Evolutionary conservation across 2,113 vertebrate species (phyloP).

Genomic region (Emydura subglobosa): DNA sequence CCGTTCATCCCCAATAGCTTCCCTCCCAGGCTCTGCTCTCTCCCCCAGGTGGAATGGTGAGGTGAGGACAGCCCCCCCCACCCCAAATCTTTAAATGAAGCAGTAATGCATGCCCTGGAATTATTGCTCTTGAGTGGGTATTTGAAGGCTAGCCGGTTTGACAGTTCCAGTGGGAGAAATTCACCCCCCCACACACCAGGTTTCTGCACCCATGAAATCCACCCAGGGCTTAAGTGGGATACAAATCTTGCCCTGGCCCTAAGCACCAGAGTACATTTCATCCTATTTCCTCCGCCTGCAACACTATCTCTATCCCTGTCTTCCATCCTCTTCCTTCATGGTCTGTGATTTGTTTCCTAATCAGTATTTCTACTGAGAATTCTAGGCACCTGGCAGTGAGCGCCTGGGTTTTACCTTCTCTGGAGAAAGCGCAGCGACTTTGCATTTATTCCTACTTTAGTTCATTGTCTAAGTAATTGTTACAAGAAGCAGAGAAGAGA

Average conservation of each 20-base stretch:
- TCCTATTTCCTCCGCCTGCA: neutral
- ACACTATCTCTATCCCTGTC: neutral
- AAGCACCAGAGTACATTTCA: accelerated
- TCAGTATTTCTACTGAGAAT: neutral
- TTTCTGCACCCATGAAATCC: accelerated
- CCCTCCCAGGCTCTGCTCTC: too few relatives aligned
- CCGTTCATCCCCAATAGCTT: too few relatives aligned
- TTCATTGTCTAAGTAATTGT: neutral
- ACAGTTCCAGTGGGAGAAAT: neutral
- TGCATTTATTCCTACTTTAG: neutral
- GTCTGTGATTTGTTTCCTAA: neutral
- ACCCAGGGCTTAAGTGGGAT: neutral
- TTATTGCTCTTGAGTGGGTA: neutral
- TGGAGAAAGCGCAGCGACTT: neutral
- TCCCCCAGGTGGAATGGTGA: too few relatives aligned
- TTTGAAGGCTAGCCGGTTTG: neutral
- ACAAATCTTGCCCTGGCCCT: neutral
- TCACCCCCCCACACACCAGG: conserved; percentile 1
- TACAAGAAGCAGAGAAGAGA: neutral
- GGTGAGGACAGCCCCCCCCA: neutral
- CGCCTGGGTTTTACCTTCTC: neutral
- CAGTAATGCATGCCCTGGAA: neutral
- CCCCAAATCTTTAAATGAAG: too few relatives aligned
- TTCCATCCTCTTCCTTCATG: neutral
- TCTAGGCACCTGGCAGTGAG: neutral